These are phyloP conservation scores for Eulacestoma nigropectus DNA, from an alignment of 2,113 vertebrate genomes.

Conservation along the genomic window DNA sequence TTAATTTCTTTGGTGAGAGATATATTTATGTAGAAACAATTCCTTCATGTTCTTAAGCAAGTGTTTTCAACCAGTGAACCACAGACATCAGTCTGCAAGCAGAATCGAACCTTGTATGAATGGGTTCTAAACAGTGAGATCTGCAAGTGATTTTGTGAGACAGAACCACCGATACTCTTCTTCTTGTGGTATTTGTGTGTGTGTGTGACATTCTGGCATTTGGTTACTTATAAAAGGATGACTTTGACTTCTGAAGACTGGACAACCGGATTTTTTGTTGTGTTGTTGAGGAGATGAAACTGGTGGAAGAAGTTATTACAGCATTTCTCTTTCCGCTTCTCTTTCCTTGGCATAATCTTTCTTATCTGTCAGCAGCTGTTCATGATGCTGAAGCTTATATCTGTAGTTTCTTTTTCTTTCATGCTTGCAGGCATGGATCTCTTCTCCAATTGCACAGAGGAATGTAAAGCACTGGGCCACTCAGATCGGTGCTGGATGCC, in stretches of 20 bases:
- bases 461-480: conserved; percentile 98
- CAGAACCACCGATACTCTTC: neutral
- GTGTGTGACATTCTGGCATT: neutral
- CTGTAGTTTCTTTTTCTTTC: conserved; percentile 48
- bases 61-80: neutral
- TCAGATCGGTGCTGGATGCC: conserved; percentile 99
- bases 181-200: neutral
- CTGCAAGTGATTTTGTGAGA: neutral
- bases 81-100: neutral
- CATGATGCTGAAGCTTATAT: conserved; percentile 3
- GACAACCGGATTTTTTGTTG: neutral
- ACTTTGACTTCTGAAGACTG: neutral
- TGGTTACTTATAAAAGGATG: neutral
- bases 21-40: neutral
- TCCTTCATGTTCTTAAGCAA: neutral
- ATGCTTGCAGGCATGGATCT: conserved; percentile 85
- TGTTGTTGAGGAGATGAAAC: neutral
- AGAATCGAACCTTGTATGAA: neutral
- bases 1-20: neutral
- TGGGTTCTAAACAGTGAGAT: neutral
- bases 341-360: neutral
- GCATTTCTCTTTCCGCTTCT: neutral
- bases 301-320: neutral
- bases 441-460: conserved; percentile 98
- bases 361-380: neutral